Evolutionary conservation across 1,140 invertebrate species (phyloP), one percentile per base, ranked within the genome.

Genomic region (Calephelis virginiensis): DNA sequence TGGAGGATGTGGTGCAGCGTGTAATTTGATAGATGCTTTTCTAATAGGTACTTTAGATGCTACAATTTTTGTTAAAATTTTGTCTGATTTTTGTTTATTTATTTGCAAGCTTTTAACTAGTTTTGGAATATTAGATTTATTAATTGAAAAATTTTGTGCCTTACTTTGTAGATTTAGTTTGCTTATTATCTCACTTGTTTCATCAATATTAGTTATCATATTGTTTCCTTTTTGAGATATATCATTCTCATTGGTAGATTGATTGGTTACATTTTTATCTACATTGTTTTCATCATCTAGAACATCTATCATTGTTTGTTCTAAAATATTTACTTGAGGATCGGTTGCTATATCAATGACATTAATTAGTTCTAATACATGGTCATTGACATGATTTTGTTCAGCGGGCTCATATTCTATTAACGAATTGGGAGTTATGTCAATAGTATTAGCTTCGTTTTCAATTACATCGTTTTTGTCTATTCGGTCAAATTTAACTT

Each of bases 71-170:
- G 78, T 72, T 56, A 70, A 61, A 59, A 65, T 78, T 77, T 85
- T 89, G 61, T 86, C 81, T 13, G 61, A 64, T 75, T 86, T 88
- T 56, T 76, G 63, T 71, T 88, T 88, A 69, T 63, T 79, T 66
- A 67, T 80, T 59, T 78, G 77, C 11, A 75, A 64, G 10, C 71
- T 73, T 76, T 80, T 88, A 17, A 90, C 71, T 40, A 79, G 77
- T 72, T 89, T 87, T 59, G 86, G 88, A 67, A 89, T 89, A 71
- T 83, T 88, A 17, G 86, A 90, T 72, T 85, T 87, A 70, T 70
- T 75, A 60, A 64, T 63, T 12, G 12, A 5, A 43, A 40, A 40
- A 40, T 71, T 66, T 69, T 53, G 68, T 47, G 50, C 10, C 40
- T 67, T 67, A 49, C 13, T 38, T 12, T 40, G 49, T 46, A 62